Evolutionary conservation across 35 echinoderm and acorn worm genomes (phyloP), one percentile per base, ranked within the genome.

Genomic region (Amphiura filiformis): DNA sequence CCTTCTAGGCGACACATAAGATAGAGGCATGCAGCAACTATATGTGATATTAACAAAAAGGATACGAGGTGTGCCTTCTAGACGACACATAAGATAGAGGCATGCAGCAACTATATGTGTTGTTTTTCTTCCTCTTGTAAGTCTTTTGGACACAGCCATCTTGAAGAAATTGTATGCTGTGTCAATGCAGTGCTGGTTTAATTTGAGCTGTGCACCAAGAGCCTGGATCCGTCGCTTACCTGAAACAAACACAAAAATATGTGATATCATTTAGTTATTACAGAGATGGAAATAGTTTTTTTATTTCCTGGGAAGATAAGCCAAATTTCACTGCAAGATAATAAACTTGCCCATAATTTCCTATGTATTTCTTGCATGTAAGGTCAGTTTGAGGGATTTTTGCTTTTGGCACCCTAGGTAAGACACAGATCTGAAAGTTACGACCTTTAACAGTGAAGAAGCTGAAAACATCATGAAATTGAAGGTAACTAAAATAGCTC

Each of bases 161-260:
- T 97, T 97, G 83, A 97, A 97, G 84, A 97, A 97, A 64, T 97
- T 97, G 75, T 97, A 97, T 0, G 95, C 95, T 30, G 89, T 97
- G 41, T 91, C 95, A 65, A 88, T 89, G 78, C 95, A 90, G 40
- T 97, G 95, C 81, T 94, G 86, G 90, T 97, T 97, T 15, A 97
- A 79, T 65, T 97, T 91, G 42, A 97, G 80, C 78, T 97, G 95
- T 22, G 79, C 91, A 36, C 95, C 95, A 3, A 97, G 82, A 7
- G 41, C 39, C 76, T 61, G 81, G 13, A 97, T 94, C 57, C 86
- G 88, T 57, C 91, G 82, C 79, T 97, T 97, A 39, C 95, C 95
- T 97, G 36, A 30, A n/a, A 87, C 35, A 78, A 82, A 92, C 42
- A 44, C 15, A 37, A 39, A 26, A 82, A 31, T n/a, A n/a, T n/a